These are phyloP conservation scores for Apamea epomidion DNA, from an alignment of 2,888 invertebrate genomes.

Conservation along the genomic window DNA sequence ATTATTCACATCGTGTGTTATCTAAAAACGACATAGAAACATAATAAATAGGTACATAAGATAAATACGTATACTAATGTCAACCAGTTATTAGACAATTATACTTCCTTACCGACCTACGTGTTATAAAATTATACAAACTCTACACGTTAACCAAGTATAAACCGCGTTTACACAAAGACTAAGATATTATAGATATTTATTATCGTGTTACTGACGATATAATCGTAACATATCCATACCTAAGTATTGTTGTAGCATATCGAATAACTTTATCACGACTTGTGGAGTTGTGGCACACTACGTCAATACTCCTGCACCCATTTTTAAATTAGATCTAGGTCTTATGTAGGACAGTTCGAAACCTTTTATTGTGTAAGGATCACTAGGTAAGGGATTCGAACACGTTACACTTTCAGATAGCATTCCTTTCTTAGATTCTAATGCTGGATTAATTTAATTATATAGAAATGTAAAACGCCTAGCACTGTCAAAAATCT, in stretches of 20 bases:
- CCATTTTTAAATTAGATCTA: conserved; percentile 19
- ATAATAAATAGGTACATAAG: conserved; percentile 15
- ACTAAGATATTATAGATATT: conserved; percentile 52
- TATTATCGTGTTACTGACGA: conserved; percentile 57
- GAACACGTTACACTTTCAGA: not conserved
- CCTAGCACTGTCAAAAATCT: not conserved
- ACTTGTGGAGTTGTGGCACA: not conserved
- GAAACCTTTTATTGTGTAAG: conserved; percentile 36
- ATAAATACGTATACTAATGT: conserved; percentile 20
- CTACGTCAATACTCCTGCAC: conserved; percentile 5
- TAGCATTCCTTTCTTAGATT: not conserved
- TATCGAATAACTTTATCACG: conserved; percentile 52
- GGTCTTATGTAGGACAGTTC: conserved; percentile 17
- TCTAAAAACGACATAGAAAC: conserved; percentile 20
- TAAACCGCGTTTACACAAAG: conserved; percentile 33
- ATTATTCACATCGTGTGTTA: conserved; percentile 17
- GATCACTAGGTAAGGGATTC: conserved; percentile 17
- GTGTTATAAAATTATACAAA: not conserved
- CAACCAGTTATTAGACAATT: conserved; percentile 28
- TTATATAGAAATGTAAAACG: not conserved
- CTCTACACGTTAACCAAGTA: conserved; percentile 6
- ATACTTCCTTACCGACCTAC: not conserved
- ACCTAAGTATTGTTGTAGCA: conserved; percentile 21
- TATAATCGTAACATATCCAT: conserved; percentile 41
- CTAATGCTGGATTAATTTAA: not conserved